phyloP scores from a whole-genome alignment of 92 coral and sea anemone genomes.

The Porites lobata region DNA sequence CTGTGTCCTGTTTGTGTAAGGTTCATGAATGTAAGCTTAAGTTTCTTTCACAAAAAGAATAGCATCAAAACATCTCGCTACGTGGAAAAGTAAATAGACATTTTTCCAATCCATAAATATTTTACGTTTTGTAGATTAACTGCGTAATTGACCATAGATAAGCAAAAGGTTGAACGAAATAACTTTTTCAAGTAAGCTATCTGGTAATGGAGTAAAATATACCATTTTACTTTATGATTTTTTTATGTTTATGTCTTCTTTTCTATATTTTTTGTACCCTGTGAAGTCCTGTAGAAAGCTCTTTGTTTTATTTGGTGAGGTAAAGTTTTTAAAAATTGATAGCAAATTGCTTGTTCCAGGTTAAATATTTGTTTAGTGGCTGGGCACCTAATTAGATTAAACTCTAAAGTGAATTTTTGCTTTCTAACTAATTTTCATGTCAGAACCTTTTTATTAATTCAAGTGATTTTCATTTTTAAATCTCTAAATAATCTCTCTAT shows the following conservation, averaged over 20 bases:
- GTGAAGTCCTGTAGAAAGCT: neutral
- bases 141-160: conserved; percentile 5
- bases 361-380: conserved; percentile 16
- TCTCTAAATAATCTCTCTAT: neutral
- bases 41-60: neutral
- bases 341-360: conserved; percentile 29
- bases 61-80: neutral
- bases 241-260: conserved; percentile 10
- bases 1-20: neutral
- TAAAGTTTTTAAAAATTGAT: conserved; percentile 38
- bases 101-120: conserved; percentile 24
- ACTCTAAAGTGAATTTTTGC: conserved; percentile 4
- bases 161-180: neutral
- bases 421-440: conserved; percentile 22
- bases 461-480: neutral
- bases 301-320: conserved; percentile 10
- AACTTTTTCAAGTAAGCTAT: neutral
- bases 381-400: conserved; percentile 6
- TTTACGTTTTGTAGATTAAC: conserved; percentile 26
- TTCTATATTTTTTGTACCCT: neutral
- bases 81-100: conserved; percentile 4
- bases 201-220: neutral
- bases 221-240: neutral
- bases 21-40: neutral
- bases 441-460: neutral